Conservation (phyloP, 1,140 invertebrate genomes). For the Sesamia nonagrioides region DNA sequence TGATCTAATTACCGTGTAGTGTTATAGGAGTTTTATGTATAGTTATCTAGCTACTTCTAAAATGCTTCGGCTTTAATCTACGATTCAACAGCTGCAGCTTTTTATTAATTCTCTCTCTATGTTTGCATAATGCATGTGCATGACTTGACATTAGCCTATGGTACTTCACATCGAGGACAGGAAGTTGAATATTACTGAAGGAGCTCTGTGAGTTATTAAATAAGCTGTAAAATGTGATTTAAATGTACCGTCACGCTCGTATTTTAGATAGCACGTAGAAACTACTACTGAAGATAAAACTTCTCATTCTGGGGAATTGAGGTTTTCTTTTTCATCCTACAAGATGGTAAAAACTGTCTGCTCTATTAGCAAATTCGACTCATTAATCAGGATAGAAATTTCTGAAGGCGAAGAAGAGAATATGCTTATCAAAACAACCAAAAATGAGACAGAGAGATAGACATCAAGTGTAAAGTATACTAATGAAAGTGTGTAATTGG, state of each 20-base stretch:
- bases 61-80: background rate
- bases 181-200: conserved; percentile 61
- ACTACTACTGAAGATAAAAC: background rate
- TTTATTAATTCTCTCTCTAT: conserved; percentile 23
- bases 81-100: conserved; percentile 34
- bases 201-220: conserved; percentile 16
- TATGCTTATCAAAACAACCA: background rate
- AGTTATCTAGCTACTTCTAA: background rate
- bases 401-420: background rate
- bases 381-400: background rate
- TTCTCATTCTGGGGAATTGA: background rate
- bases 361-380: background rate
- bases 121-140: conserved; percentile 71
- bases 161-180: conserved; percentile 69
- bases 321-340: background rate
- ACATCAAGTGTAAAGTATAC: background rate
- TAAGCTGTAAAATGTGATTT: conserved; percentile 12
- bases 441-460: background rate
- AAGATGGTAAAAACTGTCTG: background rate
- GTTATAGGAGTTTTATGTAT: background rate
- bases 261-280: background rate
- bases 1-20: background rate
- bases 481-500: background rate
- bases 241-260: conserved; percentile 20
- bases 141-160: conserved; percentile 55